phyloP scores from a whole-genome alignment of 1,140 invertebrate species.

The Frieseomelitta varia region DNA sequence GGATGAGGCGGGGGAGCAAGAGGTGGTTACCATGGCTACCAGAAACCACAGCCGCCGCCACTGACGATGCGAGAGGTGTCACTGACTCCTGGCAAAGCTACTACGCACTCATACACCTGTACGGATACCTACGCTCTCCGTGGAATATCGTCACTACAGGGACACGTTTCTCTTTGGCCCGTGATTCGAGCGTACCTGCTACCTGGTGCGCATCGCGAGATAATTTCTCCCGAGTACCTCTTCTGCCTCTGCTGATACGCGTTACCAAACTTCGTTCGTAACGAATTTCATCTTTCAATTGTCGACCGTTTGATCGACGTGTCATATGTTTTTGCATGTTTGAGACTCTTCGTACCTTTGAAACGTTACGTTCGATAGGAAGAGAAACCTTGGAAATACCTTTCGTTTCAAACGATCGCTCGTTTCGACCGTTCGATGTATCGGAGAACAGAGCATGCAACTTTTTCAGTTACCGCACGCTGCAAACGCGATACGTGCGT shows the following conservation, averaged over 20 bases:
- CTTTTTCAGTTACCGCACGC: background rate
- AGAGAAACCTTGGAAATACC: background rate
- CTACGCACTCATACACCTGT: conserved; percentile 49
- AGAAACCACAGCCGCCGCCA: conserved; percentile 77
- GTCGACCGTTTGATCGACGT: conserved; percentile 41
- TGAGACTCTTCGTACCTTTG: background rate
- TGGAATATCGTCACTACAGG: background rate
- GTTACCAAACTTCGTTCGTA: conserved; percentile 33
- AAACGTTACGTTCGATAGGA: background rate
- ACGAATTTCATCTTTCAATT: conserved; percentile 56
- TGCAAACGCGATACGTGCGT: conserved; percentile 2
- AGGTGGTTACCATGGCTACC: conserved; percentile 80
- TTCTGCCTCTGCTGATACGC: conserved; percentile 34
- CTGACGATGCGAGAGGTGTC: conserved; percentile 81
- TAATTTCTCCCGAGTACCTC: conserved; percentile 50
- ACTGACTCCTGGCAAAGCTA: conserved; percentile 79
- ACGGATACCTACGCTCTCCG: conserved; percentile 15
- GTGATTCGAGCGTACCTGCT: background rate
- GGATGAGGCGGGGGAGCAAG: conserved; percentile 59
- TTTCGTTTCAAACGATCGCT: background rate
- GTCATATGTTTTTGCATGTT: conserved; percentile 2
- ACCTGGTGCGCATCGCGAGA: conserved; percentile 55
- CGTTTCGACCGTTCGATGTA: background rate
- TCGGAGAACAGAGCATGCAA: background rate
- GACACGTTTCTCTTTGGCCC: background rate